Conservation (phyloP, 53 echinoderm and acorn worm genomes). For the Stichopus horrens region DNA sequence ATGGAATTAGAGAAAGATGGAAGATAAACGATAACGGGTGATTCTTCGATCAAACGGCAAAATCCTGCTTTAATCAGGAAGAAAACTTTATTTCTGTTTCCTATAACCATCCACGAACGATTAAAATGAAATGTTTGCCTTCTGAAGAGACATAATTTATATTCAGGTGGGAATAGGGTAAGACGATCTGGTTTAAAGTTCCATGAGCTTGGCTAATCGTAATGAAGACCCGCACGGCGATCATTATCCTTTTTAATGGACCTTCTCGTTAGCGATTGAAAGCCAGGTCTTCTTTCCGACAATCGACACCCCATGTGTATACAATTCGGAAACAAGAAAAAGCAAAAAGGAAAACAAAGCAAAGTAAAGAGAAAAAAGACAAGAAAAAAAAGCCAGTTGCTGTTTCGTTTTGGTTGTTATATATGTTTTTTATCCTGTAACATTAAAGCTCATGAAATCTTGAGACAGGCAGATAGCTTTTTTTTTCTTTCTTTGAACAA, state of each 20-base stretch:
- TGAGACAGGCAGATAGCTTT: conserved; percentile 16
- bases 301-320: conserved; percentile 27
- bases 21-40: too few relatives aligned
- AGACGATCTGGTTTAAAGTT: conserved; percentile 24
- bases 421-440: neutral
- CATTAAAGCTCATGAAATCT: neutral
- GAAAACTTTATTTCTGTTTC: too few relatives aligned
- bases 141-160: conserved; percentile 29
- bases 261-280: too few relatives aligned
- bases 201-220: neutral
- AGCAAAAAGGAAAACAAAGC: neutral
- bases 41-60: too few relatives aligned
- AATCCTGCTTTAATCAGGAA: too few relatives aligned
- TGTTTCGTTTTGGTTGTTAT: too few relatives aligned
- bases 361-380: conserved; percentile 1
- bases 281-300: neutral
- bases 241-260: conserved; percentile 26
- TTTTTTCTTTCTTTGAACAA: neutral
- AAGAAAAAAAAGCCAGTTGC: too few relatives aligned
- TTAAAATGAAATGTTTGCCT: conserved; percentile 5
- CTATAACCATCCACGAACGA: neutral
- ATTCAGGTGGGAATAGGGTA: conserved; percentile 30
- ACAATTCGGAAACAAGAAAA: neutral
- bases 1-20: too few relatives aligned
- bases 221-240: neutral